phyloP scores from a whole-genome alignment of 92 coral and sea anemone species.

The Porites lobata region DNA sequence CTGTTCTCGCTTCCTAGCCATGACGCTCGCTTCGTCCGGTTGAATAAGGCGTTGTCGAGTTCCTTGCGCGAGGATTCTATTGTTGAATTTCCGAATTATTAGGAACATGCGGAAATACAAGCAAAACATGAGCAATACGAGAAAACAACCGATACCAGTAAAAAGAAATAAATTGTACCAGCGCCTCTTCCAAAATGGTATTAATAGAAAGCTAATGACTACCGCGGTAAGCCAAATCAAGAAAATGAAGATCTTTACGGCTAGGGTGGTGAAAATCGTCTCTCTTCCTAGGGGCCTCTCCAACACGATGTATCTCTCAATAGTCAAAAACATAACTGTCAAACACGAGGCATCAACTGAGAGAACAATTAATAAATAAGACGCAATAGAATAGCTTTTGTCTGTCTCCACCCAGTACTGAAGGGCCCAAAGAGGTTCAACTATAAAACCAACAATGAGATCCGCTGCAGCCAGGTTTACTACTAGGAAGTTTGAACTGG shows the following conservation, averaged over 20 bases:
- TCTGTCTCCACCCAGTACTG: conserved; percentile 30
- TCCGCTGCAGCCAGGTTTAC: conserved; percentile 72
- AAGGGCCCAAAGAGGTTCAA: conserved; percentile 61
- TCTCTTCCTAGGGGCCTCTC: conserved; percentile 51
- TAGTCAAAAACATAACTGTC: conserved; percentile 54
- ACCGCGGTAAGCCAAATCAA: conserved; percentile 59
- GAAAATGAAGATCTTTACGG: conserved; percentile 34
- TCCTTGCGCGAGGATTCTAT: neutral
- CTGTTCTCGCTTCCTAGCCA: conserved; percentile 49
- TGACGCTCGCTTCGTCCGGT: neutral
- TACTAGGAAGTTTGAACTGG: conserved; percentile 58
- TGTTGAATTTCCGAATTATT: conserved; percentile 59
- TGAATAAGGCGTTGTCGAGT: conserved; percentile 9
- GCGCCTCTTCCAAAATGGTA: conserved; percentile 15
- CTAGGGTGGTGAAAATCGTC: conserved; percentile 15
- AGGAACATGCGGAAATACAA: conserved; percentile 61
- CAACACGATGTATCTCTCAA: conserved; percentile 67
- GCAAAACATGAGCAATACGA: conserved; percentile 43
- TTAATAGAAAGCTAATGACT: neutral
- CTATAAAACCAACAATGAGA: conserved; percentile 55
- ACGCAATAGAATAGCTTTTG: conserved; percentile 18
- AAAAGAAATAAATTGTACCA: conserved; percentile 36
- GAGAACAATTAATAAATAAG: conserved; percentile 19
- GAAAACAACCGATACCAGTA: conserved; percentile 30
- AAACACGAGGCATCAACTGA: conserved; percentile 48